Percentiles rank a stretch among this genome's conserved stretches.
Evolutionary conservation across 2,113 vertebrate species (phyloP).

Genomic region (Stegostoma tigrinum): DNA sequence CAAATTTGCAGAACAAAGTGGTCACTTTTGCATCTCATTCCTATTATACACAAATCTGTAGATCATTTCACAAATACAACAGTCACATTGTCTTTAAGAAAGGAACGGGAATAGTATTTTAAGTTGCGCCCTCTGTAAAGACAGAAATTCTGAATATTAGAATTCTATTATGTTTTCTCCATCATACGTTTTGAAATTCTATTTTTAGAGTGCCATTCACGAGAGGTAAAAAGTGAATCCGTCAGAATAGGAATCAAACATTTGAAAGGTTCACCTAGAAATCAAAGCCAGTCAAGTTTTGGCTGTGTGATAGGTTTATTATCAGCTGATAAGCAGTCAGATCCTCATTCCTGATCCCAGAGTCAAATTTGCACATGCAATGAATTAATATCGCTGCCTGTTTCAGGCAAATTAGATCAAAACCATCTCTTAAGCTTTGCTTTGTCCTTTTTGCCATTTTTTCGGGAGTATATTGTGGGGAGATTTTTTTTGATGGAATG

Average conservation of each 20-base stretch:
- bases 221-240: background rate
- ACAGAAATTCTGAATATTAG: background rate
- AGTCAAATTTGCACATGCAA: background rate
- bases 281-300: background rate
- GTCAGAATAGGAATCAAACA: background rate
- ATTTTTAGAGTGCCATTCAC: background rate
- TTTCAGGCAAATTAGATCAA: background rate
- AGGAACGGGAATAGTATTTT: background rate
- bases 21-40: background rate
- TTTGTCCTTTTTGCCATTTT: background rate
- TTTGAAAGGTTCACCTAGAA: background rate
- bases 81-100: background rate
- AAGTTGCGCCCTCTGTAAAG: background rate
- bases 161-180: background rate
- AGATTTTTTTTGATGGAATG: background rate
- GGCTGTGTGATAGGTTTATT: background rate
- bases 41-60: background rate
- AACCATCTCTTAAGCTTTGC: background rate
- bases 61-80: background rate
- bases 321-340: background rate
- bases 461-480: background rate
- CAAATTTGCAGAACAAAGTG: background rate
- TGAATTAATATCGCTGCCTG: background rate
- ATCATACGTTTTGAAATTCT: background rate
- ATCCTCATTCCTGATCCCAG: background rate